A percentile compares a stretch with the other conserved stretches of the same genome.
phyloP scores from a whole-genome alignment of 2,888 invertebrate genomes.

The Beris morrisii region DNA sequence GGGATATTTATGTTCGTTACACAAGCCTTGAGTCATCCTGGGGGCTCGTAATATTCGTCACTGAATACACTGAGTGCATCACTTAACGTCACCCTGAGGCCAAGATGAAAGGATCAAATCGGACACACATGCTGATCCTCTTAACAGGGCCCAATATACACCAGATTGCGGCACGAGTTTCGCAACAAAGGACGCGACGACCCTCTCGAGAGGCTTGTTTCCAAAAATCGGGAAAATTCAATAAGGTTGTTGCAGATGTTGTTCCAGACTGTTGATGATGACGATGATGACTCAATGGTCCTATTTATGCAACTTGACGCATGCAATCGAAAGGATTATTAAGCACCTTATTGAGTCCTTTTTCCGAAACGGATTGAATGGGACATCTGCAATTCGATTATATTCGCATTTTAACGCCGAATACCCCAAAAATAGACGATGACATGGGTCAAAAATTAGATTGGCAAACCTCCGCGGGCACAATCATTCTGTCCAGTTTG shows the following conservation, averaged over 20 bases:
- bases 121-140: slow-evolving; percentile 5
- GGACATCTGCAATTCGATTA: slow-evolving; percentile 18
- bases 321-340: slow-evolving; percentile 21
- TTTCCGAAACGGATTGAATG: background rate
- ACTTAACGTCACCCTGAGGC: too few relatives aligned
- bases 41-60: background rate
- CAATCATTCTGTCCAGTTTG: background rate
- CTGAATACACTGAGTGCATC: too few relatives aligned
- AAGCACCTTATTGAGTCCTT: background rate
- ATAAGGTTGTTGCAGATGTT: slow-evolving; percentile 8
- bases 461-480: background rate
- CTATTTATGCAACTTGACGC: slow-evolving; percentile 25
- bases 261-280: background rate
- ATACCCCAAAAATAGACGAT: background rate
- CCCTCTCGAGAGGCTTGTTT: slow-evolving; percentile 15
- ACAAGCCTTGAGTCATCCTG: slow-evolving; percentile 26
- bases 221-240: slow-evolving; percentile 22
- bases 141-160: background rate
- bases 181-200: slow-evolving; percentile 15
- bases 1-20: background rate
- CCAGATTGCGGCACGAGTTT: slow-evolving; percentile 22
- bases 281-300: slow-evolving; percentile 28
- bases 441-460: slow-evolving; percentile 9
- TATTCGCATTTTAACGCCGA: background rate
- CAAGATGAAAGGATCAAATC: slow-evolving; percentile 2